These are phyloP conservation scores for Mus musculus DNA, from an alignment of 2,113 vertebrate genomes.

Conservation along the genomic window DNA sequence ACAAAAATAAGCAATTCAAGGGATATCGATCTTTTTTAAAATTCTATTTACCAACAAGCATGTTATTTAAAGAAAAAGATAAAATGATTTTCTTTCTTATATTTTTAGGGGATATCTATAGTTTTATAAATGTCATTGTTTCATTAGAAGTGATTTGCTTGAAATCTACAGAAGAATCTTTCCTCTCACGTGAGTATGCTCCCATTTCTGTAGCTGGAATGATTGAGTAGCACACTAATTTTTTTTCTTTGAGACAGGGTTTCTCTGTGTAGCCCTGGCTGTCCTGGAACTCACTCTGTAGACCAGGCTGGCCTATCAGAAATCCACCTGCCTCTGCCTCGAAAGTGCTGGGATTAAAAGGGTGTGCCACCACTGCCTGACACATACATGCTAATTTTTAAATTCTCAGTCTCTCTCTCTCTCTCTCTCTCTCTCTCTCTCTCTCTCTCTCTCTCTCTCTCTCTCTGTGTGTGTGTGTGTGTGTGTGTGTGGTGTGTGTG, in stretches of 20 bases:
- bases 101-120: conserved; percentile 10
- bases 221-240: not conserved
- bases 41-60: not conserved
- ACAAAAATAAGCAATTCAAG: not conserved
- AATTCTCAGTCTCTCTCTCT: too few species aligned
- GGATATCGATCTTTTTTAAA: not conserved
- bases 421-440: too few species aligned
- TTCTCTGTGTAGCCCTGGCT: too few species aligned
- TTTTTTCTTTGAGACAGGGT: too few species aligned
- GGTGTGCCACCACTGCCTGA: too few species aligned
- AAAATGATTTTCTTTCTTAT: not conserved
- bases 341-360: too few species aligned
- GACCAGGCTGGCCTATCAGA: too few species aligned
- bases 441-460: too few species aligned
- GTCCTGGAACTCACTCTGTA: too few species aligned
- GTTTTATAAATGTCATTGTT: not conserved
- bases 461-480: too few species aligned
- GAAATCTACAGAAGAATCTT: not conserved
- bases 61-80: not conserved
- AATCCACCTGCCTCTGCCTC: too few species aligned
- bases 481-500: not conserved
- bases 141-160: not conserved
- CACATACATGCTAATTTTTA: not conserved
- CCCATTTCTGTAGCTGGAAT: not conserved
- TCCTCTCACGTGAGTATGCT: not conserved